Conservation (phyloP, 35 echinoderm and acorn worm genomes). For the Apostichopus japonicus region DNA sequence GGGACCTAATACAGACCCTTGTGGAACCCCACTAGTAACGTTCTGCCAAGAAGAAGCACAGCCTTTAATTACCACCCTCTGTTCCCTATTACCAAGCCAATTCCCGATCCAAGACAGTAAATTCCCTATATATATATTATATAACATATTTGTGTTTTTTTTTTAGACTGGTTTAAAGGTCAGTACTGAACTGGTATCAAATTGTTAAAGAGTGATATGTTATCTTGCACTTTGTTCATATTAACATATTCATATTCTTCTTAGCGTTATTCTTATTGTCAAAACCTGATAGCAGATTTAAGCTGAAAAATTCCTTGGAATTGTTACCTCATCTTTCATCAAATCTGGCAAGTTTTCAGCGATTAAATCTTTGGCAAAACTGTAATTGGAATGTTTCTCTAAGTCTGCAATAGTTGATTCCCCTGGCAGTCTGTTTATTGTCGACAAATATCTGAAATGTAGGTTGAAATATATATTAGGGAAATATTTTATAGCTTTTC, state of each 20-base stretch:
- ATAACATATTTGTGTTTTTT: not conserved
- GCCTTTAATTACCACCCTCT: too few species aligned
- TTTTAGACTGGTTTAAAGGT: not conserved
- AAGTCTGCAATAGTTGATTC: conserved; percentile 17
- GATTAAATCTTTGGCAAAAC: conserved; percentile 47
- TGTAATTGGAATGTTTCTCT: conserved; percentile 48
- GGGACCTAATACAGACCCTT: too few species aligned
- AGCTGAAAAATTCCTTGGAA: not conserved
- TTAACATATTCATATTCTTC: too few species aligned
- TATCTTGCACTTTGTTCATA: too few species aligned
- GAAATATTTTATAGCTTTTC: not conserved
- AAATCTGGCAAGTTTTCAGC: conserved; percentile 51
- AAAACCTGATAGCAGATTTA: not conserved
- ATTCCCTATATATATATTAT: too few species aligned
- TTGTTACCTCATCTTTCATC: conserved; percentile 27
- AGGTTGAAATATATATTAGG: not conserved
- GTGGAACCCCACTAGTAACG: too few species aligned
- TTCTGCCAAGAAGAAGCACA: too few species aligned
- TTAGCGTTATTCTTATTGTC: too few species aligned
- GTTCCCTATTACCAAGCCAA: too few species aligned
- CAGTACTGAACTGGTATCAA: not conserved
- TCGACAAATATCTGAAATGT: conserved; percentile 16
- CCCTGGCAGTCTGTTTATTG: conserved; percentile 5
- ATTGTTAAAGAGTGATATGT: too few species aligned
- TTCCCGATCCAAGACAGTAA: too few species aligned